phyloP scores from a whole-genome alignment of 2,888 invertebrate species.

The Sabatieria punctata region DNA sequence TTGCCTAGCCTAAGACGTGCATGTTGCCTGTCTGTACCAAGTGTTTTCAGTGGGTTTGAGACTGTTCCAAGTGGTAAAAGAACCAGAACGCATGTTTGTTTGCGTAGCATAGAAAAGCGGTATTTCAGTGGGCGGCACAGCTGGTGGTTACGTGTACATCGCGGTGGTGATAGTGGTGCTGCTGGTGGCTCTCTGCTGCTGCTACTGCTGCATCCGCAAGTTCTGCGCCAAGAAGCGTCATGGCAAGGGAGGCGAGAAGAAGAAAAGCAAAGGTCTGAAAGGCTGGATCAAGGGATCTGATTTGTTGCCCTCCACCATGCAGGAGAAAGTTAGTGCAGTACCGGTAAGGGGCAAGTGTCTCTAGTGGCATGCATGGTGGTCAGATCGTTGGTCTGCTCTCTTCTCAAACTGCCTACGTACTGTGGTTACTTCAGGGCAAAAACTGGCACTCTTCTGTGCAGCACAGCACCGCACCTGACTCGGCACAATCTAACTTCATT shows the following conservation, averaged over 20 bases:
- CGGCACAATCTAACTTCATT: too few relatives aligned
- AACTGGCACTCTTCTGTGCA: neutral
- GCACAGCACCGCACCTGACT: too few relatives aligned
- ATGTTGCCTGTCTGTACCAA: too few relatives aligned
- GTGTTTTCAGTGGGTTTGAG: too few relatives aligned
- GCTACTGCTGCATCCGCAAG: constrained; percentile 28
- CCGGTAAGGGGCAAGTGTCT: neutral
- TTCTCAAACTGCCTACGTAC: too few relatives aligned
- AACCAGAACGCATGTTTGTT: too few relatives aligned
- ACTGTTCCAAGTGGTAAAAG: too few relatives aligned
- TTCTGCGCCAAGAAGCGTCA: constrained; percentile 6
- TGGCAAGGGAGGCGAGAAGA: constrained; percentile 30
- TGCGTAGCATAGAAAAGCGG: too few relatives aligned
- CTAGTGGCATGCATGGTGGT: neutral
- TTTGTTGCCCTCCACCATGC: constrained; percentile 82
- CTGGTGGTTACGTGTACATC: constrained; percentile 12
- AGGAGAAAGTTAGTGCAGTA: constrained; percentile 68
- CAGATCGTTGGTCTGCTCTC: too few relatives aligned
- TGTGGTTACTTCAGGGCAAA: too few relatives aligned
- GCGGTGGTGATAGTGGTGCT: constrained; percentile 29
- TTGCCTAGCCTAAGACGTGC: too few relatives aligned
- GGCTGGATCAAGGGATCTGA: constrained; percentile 85
- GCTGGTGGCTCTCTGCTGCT: constrained; percentile 28
- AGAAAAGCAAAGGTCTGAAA: constrained; percentile 48
- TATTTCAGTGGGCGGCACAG: too few relatives aligned